Conservation (phyloP, 2,113 vertebrate species). For the Callospermophilus lateralis region DNA sequence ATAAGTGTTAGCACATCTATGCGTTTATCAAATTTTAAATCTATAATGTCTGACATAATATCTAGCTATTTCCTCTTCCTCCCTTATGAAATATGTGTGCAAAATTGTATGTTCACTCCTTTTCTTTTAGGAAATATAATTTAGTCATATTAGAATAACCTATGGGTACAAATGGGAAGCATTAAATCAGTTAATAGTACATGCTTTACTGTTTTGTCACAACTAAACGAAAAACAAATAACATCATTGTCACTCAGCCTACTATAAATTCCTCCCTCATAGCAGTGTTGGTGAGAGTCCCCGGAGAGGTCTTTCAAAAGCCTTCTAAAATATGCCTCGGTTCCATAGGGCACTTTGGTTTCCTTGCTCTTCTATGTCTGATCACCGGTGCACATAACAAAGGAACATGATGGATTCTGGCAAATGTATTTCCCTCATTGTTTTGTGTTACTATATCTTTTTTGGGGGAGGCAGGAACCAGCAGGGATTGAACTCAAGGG, state of each 20-base stretch:
- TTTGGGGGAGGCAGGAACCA: no score
- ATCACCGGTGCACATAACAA: background rate
- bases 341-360: no score
- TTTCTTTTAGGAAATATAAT: background rate
- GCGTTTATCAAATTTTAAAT: background rate
- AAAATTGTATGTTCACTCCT: background rate
- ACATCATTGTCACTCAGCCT: fast-evolving
- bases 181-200: background rate
- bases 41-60: background rate
- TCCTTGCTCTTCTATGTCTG: background rate
- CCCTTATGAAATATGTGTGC: background rate
- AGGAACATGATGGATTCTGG: background rate
- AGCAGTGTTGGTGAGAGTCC: background rate
- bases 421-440: background rate
- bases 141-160: background rate
- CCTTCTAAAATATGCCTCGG: background rate
- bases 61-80: background rate
- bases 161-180: background rate
- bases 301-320: background rate
- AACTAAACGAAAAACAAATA: background rate
- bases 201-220: background rate
- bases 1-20: background rate
- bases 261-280: background rate
- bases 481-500: no score
- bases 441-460: background rate